Percentiles rank a stretch among this genome's conserved stretches.
phyloP scores from a whole-genome alignment of 35 echinoderm and acorn worm species.

The Chiridota heheva region DNA sequence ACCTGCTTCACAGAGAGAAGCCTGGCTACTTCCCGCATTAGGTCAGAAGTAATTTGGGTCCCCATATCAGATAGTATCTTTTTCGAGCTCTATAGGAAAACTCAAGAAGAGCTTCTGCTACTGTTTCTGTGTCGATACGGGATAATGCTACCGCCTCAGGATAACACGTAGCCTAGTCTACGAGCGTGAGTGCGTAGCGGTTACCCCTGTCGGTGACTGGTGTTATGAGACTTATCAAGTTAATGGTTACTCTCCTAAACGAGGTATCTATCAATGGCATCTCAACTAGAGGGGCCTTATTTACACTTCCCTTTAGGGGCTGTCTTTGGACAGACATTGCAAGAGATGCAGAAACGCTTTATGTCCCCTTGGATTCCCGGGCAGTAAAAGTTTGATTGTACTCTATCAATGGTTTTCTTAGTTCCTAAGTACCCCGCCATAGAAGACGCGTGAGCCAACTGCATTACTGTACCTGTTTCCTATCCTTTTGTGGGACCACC shows the following conservation, averaged over 20 bases:
- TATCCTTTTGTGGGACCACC: no score
- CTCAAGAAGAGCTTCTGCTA: conserved; percentile 58
- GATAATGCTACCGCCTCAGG: conserved; percentile 57
- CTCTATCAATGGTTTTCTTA: no score
- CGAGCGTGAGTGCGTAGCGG: conserved; percentile 44
- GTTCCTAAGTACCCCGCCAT: no score
- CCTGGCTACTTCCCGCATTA: conserved; percentile 71
- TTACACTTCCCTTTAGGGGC: conserved; percentile 33
- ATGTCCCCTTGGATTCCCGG: conserved; percentile 35
- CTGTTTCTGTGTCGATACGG: conserved; percentile 36
- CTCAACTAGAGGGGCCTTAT: conserved; percentile 30
- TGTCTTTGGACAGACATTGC: conserved; percentile 53
- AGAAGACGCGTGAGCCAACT: no score
- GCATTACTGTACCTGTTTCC: no score
- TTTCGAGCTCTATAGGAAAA: conserved; percentile 44
- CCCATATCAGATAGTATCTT: conserved; percentile 74
- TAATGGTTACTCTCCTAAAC: conserved; percentile 42
- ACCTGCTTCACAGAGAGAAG: conserved; percentile 29
- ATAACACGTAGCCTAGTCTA: conserved; percentile 52
- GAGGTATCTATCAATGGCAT: conserved; percentile 56
- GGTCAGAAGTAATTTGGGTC: conserved; percentile 54
- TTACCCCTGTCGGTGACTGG: conserved; percentile 51
- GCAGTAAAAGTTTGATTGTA: no score
- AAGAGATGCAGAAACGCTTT: conserved; percentile 39
- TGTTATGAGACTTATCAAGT: conserved; percentile 36